Percentiles rank a stretch among this genome's conserved stretches.
Evolutionary conservation across 2,113 vertebrate species (phyloP).

Genomic region (Enhydra lutris): DNA sequence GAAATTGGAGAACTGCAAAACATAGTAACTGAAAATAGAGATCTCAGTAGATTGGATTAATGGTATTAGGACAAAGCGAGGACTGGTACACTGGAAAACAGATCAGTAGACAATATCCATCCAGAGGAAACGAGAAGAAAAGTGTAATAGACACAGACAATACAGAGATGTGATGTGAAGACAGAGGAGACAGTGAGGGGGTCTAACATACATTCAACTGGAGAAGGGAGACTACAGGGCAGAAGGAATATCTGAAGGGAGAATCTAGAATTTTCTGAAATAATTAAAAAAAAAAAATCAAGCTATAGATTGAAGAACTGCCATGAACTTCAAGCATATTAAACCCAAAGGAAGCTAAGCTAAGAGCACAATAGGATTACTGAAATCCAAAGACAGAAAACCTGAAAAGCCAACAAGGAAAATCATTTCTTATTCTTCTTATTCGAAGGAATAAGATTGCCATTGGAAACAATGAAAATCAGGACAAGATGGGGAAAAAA

Average conservation of each 20-base stretch:
- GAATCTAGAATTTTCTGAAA: not conserved
- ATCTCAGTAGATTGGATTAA: not conserved
- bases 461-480: not conserved
- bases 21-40: not conserved
- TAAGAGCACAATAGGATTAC: not conserved
- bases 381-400: not conserved
- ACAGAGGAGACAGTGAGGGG: not conserved
- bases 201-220: rapidly evolving
- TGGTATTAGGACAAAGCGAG: not conserved
- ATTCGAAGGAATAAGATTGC: not conserved
- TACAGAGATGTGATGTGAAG: not conserved
- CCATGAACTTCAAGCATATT: not conserved
- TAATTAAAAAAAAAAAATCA: not conserved
- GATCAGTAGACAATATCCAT: not conserved
- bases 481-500: not conserved
- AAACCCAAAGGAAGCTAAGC: not conserved
- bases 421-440: not conserved
- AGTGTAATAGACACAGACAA: not conserved
- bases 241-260: not conserved
- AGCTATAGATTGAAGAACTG: not conserved
- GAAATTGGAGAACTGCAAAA: not conserved
- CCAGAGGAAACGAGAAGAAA: not conserved
- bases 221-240: not conserved
- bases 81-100: not conserved
- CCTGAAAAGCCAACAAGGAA: not conserved